Conservation (phyloP, 2,113 vertebrate genomes). For the Melanotaenia duboulayi region DNA sequence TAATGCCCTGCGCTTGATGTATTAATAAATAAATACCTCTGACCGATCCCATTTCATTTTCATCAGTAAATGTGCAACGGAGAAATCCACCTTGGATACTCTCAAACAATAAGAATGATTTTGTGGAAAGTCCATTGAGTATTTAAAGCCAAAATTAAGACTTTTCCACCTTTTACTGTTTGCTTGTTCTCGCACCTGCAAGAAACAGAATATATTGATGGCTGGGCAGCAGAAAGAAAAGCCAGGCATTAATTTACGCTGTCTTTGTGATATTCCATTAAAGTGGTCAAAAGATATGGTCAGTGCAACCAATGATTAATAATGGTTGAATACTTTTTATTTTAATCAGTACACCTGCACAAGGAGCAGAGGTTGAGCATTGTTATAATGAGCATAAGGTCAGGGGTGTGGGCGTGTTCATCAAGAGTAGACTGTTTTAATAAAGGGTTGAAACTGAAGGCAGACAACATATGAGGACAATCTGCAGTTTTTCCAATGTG, state of each 20-base stretch:
- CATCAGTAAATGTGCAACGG: slow-evolving; percentile 57
- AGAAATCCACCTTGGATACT: slow-evolving; percentile 43
- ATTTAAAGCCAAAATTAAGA: slow-evolving; percentile 6
- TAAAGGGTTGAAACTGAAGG: too few relatives aligned
- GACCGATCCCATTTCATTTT: slow-evolving; percentile 64
- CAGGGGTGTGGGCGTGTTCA: neutral
- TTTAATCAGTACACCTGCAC: too few relatives aligned
- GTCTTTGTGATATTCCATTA: too few relatives aligned
- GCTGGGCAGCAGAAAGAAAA: neutral
- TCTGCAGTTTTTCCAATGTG: too few relatives aligned
- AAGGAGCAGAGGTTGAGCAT: neutral
- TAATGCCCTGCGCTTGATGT: slow-evolving; percentile 66
- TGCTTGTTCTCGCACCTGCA: neutral
- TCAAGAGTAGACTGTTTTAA: neutral
- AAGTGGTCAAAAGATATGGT: too few relatives aligned
- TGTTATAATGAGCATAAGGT: neutral
- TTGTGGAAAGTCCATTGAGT: neutral
- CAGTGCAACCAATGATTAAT: too few relatives aligned
- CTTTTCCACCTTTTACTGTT: neutral
- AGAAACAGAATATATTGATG: neutral
- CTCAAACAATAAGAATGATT: neutral
- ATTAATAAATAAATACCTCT: slow-evolving; percentile 72
- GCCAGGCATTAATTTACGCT: neutral
- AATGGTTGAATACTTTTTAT: too few relatives aligned
- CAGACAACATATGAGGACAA: too few relatives aligned